Evolutionary conservation across 2,113 vertebrate genomes (phyloP), one percentile per base, ranked within the genome.

Genomic region (Dissostichus mawsoni): DNA sequence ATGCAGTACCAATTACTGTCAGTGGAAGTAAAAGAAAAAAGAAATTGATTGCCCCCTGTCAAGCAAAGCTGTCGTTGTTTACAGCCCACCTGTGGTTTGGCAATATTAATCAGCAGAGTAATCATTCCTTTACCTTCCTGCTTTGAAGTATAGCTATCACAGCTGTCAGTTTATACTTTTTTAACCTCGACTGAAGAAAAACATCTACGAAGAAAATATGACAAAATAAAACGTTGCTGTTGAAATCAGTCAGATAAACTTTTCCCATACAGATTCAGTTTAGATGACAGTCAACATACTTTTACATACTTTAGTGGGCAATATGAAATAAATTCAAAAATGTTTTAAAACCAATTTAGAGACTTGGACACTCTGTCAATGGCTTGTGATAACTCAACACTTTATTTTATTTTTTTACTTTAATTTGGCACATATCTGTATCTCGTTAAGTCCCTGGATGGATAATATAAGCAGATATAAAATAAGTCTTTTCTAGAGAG

Each of bases 81-180:
- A 33, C 48, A 45, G 69, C 50, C 25, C 53, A 69, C 41, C 63
- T 63, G 69, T 45, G 56, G 64, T 23, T 78, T 67, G 56, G 41
- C 9, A 44, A 12, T 62, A 23, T 58, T 59, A 64, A 78, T 69
- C 57, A 69, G 50, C 36, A 10, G 14, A 52, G 50, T 23, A 20
- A 2, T 45, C 14, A 71, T 59, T 70, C 6, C 33, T 74, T 48
- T 55, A 3, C 10, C 29, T 16, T 59, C 20, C 33, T 17, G 9
- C 20, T 61, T 57, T 71, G 23, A 72, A 50, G 53, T 25, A 51
- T 10, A 48, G 48, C 9, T 62, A 13, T 29, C 47, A 14, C 2
- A 2, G 10, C 65, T 69, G 63, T 53, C 47, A 33, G 11, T 11
- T 74, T 63, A 50, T 25, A 56, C 7, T 23, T 6, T 56, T 70